These are phyloP conservation scores for Sweltsa coloradensis DNA, from an alignment of 1,140 invertebrate genomes.

Conservation along the genomic window DNA sequence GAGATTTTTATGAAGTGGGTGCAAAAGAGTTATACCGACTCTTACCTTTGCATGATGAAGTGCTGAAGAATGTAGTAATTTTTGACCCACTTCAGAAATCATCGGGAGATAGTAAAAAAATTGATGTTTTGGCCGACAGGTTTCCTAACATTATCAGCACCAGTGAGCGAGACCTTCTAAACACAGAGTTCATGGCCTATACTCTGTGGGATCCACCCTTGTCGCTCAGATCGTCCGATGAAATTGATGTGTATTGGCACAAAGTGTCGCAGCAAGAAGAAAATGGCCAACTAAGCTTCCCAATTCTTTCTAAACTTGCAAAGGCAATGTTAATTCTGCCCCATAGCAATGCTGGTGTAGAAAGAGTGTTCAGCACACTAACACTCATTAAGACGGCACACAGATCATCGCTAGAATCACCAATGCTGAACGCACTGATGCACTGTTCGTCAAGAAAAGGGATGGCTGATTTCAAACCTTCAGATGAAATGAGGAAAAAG, in stretches of 20 bases:
- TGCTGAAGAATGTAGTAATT: not conserved
- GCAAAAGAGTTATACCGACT: conserved; percentile 2
- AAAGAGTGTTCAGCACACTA: not conserved
- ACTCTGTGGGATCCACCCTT: not conserved
- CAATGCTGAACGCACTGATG: conserved; percentile 4
- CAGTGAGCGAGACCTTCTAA: not conserved
- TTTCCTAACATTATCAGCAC: not conserved
- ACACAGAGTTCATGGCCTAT: not conserved
- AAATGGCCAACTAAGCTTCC: conserved; percentile 3
- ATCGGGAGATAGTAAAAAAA: not conserved
- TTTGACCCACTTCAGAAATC: not conserved
- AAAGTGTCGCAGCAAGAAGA: not conserved
- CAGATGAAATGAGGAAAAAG: not conserved
- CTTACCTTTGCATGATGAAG: conserved; percentile 1
- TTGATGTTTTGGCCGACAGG: not conserved
- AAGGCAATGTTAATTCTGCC: conserved; percentile 1
- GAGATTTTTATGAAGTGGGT: not conserved
- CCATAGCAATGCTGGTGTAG: not conserved
- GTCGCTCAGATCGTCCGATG: not conserved
- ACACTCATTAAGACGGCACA: not conserved
- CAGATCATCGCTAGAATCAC: not conserved
- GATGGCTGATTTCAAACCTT: not conserved
- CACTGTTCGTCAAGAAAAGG: not conserved
- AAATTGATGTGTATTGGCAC: not conserved
- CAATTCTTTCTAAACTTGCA: not conserved